phyloP scores from a whole-genome alignment of 2,888 invertebrate genomes.

The Myopa tessellatipennis region DNA sequence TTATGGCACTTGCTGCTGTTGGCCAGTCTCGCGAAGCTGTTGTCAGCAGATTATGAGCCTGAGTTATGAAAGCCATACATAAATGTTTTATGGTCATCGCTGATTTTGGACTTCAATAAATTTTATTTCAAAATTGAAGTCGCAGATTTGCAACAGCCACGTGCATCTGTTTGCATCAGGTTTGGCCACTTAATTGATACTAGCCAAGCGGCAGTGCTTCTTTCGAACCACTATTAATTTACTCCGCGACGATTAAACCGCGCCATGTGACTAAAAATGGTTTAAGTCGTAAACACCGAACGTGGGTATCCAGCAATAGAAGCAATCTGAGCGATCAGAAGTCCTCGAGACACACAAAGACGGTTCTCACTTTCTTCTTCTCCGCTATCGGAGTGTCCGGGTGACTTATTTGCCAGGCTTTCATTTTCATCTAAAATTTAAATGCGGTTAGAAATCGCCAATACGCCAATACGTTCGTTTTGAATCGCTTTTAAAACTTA shows the following conservation, averaged over 20 bases:
- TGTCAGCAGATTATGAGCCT: background rate
- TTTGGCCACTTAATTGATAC: background rate
- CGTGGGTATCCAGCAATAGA: background rate
- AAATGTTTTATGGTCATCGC: constrained; percentile 1
- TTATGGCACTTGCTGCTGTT: background rate
- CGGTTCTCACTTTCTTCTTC: background rate
- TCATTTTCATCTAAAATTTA: background rate
- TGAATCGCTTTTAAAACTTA: background rate
- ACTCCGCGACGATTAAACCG: background rate
- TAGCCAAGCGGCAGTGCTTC: background rate
- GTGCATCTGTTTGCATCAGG: background rate
- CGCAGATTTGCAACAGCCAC: background rate
- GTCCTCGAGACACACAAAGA: background rate
- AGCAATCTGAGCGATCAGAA: background rate
- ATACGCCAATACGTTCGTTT: constrained; percentile 1
- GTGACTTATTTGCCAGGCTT: background rate
- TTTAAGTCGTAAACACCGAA: background rate
- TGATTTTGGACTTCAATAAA: constrained; percentile 10
- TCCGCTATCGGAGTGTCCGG: too few species aligned
- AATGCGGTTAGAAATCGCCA: background rate
- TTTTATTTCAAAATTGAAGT: constrained; percentile 7
- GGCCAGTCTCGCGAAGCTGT: background rate
- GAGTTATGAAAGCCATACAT: background rate
- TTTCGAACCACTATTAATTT: background rate
- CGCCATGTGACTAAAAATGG: background rate